Conservation (phyloP, 1,140 invertebrate species). For the Dufourea novaeangliae region DNA sequence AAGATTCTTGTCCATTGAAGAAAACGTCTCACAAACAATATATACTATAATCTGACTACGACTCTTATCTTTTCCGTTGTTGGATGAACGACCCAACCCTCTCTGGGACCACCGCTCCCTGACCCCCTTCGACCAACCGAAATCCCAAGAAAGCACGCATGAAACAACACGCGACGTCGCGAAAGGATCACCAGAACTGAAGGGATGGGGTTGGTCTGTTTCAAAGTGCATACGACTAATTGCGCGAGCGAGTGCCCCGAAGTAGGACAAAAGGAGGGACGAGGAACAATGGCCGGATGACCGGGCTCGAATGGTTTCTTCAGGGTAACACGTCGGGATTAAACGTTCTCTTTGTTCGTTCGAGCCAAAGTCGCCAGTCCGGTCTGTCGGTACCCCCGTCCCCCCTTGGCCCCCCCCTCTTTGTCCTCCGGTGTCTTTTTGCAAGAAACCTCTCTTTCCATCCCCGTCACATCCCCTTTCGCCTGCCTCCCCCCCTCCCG, state of each 20-base stretch:
- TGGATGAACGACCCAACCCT: too few relatives aligned
- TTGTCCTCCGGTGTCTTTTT: slow-evolving; percentile 64
- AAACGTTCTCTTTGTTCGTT: slow-evolving; percentile 68
- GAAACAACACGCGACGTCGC: not conserved
- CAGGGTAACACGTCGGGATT: slow-evolving; percentile 67
- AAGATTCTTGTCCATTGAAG: too few relatives aligned
- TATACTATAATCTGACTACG: too few relatives aligned
- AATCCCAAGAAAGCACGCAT: not conserved
- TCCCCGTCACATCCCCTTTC: not conserved
- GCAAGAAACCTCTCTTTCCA: slow-evolving; percentile 36
- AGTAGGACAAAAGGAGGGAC: slow-evolving; percentile 60
- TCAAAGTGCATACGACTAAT: slow-evolving; percentile 51
- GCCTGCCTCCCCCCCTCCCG: not conserved
- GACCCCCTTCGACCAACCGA: not conserved
- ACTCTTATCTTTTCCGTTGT: too few relatives aligned
- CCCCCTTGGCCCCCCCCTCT: too few relatives aligned
- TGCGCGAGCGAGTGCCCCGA: slow-evolving; percentile 41
- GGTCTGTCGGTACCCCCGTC: slow-evolving; percentile 59
- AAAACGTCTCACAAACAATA: too few relatives aligned
- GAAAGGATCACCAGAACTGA: slow-evolving; percentile 10
- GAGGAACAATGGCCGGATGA: slow-evolving; percentile 61
- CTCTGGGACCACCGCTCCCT: not conserved
- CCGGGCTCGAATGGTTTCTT: slow-evolving; percentile 60
- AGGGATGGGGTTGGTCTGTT: not conserved
- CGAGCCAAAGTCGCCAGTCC: slow-evolving; percentile 58